A percentile compares a stretch with the other conserved stretches of the same genome.
Conservation (phyloP, 37 sponge, comb jelly and placozoan genomes). For the Halichondria panicea region DNA sequence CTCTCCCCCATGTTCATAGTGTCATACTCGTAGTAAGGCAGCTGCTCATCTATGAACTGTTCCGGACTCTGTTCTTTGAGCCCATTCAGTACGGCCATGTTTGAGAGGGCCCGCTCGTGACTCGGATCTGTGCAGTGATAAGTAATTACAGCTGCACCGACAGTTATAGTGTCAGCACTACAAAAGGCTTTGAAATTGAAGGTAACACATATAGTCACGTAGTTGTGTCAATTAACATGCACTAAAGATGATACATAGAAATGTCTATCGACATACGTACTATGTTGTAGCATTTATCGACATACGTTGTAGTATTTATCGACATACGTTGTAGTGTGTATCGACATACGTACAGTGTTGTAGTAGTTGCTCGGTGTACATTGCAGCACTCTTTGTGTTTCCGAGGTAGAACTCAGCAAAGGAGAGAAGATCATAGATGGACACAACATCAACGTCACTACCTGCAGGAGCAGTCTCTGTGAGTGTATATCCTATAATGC, state of each 20-base stretch:
- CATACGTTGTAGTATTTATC: too few relatives aligned
- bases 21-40: neutral
- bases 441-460: conserved; percentile 40
- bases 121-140: conserved; percentile 49
- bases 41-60: conserved; percentile 21
- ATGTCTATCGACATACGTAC: too few relatives aligned
- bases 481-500: too few relatives aligned
- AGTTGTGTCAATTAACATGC: too few relatives aligned
- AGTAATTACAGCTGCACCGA: too few relatives aligned
- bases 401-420: conserved; percentile 79
- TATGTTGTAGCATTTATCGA: too few relatives aligned
- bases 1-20: conserved; percentile 9
- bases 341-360: conserved; percentile 69
- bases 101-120: conserved; percentile 61
- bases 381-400: conserved; percentile 66
- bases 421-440: conserved; percentile 75
- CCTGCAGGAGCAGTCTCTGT: too few relatives aligned
- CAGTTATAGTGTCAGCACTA: too few relatives aligned
- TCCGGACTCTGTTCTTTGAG: conserved; percentile 29
- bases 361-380: conserved; percentile 58
- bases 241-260: too few relatives aligned
- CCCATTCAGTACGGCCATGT: conserved; percentile 51
- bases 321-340: too few relatives aligned
- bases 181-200: too few relatives aligned
- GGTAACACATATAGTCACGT: too few relatives aligned